Conservation (phyloP, 2,888 invertebrate genomes). For the Lasioglossum oenotherae region DNA sequence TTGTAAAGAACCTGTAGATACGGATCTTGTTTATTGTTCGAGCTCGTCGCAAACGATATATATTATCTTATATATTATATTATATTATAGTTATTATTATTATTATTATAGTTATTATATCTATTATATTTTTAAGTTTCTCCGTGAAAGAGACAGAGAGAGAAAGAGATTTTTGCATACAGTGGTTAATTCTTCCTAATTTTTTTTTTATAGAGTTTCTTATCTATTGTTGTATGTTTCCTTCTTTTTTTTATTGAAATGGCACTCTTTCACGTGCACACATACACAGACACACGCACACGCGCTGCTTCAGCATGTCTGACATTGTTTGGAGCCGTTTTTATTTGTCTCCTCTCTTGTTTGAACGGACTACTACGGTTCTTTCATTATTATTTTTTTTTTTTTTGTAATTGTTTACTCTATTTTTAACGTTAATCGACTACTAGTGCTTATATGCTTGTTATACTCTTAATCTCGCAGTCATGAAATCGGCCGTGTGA, state of each 20-base stretch:
- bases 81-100: slow-evolving; percentile 1
- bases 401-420: not conserved
- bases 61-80: slow-evolving; percentile 62
- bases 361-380: slow-evolving; percentile 51
- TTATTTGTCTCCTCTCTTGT: slow-evolving; percentile 35
- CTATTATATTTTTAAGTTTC: slow-evolving; percentile 72
- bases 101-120: slow-evolving; percentile 64
- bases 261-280: slow-evolving; percentile 33
- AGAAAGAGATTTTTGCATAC: slow-evolving; percentile 73
- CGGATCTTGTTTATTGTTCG: slow-evolving; percentile 76
- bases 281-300: slow-evolving; percentile 9
- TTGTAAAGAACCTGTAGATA: slow-evolving; percentile 76
- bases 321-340: slow-evolving; percentile 45
- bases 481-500: slow-evolving; percentile 81
- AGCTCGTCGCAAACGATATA: slow-evolving; percentile 68
- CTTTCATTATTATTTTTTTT: not conserved
- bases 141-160: slow-evolving; percentile 13
- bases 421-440: slow-evolving; percentile 60
- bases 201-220: slow-evolving; percentile 47
- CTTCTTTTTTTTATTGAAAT: slow-evolving; percentile 42
- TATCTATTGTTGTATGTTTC: slow-evolving; percentile 27
- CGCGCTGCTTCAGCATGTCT: slow-evolving; percentile 13
- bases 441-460: slow-evolving; percentile 70
- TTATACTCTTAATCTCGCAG: slow-evolving; percentile 76
- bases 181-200: slow-evolving; percentile 69